A percentile compares a stretch with the other conserved stretches of the same genome.
phyloP scores from a whole-genome alignment of 1,140 invertebrate genomes.

The Scaptomyza hsui region DNA sequence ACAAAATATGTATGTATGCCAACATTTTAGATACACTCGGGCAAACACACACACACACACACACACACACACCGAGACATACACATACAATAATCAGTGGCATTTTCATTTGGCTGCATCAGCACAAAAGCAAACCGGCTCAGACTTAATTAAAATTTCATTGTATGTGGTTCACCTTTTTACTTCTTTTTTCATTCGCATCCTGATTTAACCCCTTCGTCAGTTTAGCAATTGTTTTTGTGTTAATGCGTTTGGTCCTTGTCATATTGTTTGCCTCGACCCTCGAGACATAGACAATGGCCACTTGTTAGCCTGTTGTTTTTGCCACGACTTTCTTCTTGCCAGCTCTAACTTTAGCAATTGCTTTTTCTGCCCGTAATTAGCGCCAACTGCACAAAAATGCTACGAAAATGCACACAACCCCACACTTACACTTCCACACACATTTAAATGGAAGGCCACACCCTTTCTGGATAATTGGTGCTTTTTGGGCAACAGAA shows the following conservation, averaged over 20 bases:
- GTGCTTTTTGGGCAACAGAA: slow-evolving; percentile 43
- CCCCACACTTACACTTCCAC: background rate
- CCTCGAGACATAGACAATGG: slow-evolving; percentile 46
- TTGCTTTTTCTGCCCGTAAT: slow-evolving; percentile 53
- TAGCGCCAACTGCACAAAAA: slow-evolving; percentile 61
- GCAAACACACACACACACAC: slow-evolving; percentile 26
- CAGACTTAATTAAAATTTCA: slow-evolving; percentile 81
- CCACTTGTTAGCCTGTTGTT: slow-evolving; percentile 37
- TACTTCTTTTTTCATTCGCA: slow-evolving; percentile 30
- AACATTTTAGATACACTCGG: slow-evolving; percentile 67
- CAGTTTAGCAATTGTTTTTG: slow-evolving; percentile 49
- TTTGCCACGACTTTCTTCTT: slow-evolving; percentile 24
- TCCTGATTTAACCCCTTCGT: slow-evolving; percentile 40
- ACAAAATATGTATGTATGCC: slow-evolving; percentile 57
- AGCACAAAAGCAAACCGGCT: slow-evolving; percentile 67
- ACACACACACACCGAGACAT: slow-evolving; percentile 10
- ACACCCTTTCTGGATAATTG: slow-evolving; percentile 57
- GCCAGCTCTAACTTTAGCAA: slow-evolving; percentile 22
- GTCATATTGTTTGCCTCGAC: slow-evolving; percentile 48
- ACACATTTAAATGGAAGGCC: background rate
- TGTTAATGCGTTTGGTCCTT: slow-evolving; percentile 44
- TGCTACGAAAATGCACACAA: slow-evolving; percentile 48
- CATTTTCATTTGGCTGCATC: slow-evolving; percentile 78
- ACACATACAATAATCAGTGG: slow-evolving; percentile 64
- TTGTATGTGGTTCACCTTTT: slow-evolving; percentile 68